Evolutionary conservation across 2,797 vertebrate genomes (phyloP).

Genomic region (Xenopus petersii): DNA sequence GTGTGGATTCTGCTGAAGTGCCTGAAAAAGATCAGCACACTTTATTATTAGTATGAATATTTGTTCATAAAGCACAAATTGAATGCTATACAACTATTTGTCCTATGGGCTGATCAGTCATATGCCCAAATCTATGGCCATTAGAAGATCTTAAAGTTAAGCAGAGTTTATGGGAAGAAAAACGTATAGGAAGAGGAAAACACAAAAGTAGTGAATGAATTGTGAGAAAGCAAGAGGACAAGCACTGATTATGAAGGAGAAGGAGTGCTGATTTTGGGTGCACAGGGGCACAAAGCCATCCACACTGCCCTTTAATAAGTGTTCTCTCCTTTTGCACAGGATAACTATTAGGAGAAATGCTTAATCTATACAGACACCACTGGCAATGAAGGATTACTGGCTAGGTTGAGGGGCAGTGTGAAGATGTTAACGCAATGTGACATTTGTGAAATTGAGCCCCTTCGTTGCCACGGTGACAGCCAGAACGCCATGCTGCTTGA

Average conservation of each 20-base stretch:
- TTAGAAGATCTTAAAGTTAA: too few species aligned
- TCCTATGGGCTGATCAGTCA: too few species aligned
- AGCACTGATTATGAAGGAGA: too few species aligned
- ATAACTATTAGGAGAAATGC: background rate
- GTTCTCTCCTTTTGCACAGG: background rate
- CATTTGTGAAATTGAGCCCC: slow-evolving; percentile 98
- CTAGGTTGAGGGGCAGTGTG: slow-evolving; percentile 89
- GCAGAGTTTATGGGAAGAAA: too few species aligned
- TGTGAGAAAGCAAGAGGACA: too few species aligned
- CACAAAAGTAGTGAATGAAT: too few species aligned
- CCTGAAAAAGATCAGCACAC: too few species aligned
- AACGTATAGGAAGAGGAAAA: slow-evolving; percentile 55
- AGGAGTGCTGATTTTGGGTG: slow-evolving; percentile 66
- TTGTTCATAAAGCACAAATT: too few species aligned
- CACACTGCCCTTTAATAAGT: background rate
- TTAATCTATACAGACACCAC: background rate
- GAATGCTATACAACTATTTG: too few species aligned
- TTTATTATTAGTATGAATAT: too few species aligned
- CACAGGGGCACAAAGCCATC: slow-evolving; percentile 47
- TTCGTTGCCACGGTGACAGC: slow-evolving; percentile 93
- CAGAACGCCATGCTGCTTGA: slow-evolving; percentile 88
- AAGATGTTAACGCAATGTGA: slow-evolving; percentile 99
- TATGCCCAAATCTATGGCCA: too few species aligned
- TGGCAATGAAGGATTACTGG: slow-evolving; percentile 38
- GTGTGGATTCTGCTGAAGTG: too few species aligned